phyloP scores from a whole-genome alignment of 2,888 invertebrate genomes.

The Trichopoda pennipes region DNA sequence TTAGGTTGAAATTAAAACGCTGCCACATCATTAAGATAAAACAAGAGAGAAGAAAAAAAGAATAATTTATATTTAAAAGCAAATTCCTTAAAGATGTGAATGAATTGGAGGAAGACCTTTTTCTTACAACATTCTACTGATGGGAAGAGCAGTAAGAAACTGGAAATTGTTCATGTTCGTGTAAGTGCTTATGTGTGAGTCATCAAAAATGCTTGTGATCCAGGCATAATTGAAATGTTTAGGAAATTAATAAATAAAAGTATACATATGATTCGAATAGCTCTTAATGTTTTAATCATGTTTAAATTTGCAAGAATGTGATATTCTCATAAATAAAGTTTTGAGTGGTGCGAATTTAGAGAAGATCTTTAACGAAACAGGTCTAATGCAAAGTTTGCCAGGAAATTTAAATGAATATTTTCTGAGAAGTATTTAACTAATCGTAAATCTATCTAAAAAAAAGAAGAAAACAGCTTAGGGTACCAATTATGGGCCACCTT shows the following conservation, averaged over 20 bases:
- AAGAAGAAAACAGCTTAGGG: too few species aligned
- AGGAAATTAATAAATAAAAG: conserved; percentile 4
- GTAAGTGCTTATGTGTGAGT: neutral
- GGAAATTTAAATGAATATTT: too few species aligned
- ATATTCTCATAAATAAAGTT: neutral
- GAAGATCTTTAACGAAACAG: neutral
- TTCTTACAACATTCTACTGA: neutral
- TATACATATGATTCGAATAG: neutral
- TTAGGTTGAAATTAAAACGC: conserved; percentile 69
- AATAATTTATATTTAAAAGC: conserved; percentile 72
- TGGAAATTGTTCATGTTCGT: neutral
- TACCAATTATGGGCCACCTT: too few species aligned
- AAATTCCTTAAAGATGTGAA: conserved; percentile 15
- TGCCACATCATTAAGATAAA: conserved; percentile 80
- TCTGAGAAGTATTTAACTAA: too few species aligned
- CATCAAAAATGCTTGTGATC: neutral
- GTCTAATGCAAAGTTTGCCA: too few species aligned
- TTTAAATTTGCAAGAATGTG: neutral
- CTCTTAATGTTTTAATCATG: conserved; percentile 18
- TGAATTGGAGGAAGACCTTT: neutral
- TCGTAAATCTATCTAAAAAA: too few species aligned
- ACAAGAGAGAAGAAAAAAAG: conserved; percentile 44
- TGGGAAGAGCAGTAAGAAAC: neutral
- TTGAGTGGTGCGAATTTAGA: neutral
- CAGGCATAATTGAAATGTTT: conserved; percentile 1